Percentiles rank a stretch among this genome's conserved stretches.
phyloP scores from a whole-genome alignment of 2,113 vertebrate species.

The Dromiciops gliroides region DNA sequence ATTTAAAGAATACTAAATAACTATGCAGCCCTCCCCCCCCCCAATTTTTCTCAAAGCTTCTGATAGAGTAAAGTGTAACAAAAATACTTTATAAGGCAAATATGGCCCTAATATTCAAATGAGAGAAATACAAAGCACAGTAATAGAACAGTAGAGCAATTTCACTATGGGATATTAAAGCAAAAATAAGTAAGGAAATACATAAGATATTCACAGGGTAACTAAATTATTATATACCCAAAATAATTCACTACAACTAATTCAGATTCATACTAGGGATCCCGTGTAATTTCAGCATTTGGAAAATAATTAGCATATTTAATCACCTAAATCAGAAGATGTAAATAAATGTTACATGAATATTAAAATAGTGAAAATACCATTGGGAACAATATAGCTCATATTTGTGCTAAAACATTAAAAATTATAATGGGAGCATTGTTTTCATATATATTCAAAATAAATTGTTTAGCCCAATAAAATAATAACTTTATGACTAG shows the following conservation, averaged over 20 bases:
- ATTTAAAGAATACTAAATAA: neutral
- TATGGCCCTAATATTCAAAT: neutral
- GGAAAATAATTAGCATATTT: neutral
- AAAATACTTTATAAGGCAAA: neutral
- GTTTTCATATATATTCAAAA: neutral
- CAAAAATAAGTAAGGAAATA: neutral
- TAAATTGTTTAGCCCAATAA: neutral
- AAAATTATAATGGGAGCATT: neutral
- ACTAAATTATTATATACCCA: neutral
- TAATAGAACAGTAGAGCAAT: neutral
- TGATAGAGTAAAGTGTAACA: neutral
- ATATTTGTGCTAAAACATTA: neutral
- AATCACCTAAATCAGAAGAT: neutral
- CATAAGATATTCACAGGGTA: neutral
- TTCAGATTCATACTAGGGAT: neutral
- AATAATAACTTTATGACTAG: neutral
- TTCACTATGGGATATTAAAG: neutral
- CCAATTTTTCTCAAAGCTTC: neutral
- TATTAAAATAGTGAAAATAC: neutral
- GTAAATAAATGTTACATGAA: neutral
- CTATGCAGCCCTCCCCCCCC: neutral
- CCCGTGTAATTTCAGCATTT: neutral
- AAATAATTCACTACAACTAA: neutral
- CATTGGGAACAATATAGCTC: neutral
- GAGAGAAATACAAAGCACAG: neutral